phyloP scores from a whole-genome alignment of 2,113 vertebrate species.

The Miniopterus natalensis region DNA sequence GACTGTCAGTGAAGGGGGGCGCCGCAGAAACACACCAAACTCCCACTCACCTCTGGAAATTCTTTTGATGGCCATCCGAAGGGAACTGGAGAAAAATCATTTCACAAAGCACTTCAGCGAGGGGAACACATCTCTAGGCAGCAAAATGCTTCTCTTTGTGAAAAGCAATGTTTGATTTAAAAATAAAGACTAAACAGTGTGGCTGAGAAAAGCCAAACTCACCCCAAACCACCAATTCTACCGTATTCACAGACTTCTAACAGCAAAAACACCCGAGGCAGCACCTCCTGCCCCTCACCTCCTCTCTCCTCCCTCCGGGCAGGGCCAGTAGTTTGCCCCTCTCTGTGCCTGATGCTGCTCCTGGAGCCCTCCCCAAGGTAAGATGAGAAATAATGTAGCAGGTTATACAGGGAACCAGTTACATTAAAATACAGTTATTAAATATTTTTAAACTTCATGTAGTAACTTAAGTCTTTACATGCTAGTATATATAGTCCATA shows the following conservation, averaged over 20 bases:
- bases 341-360: neutral
- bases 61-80: neutral
- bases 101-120: neutral
- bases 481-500: neutral
- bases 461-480: neutral
- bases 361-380: neutral
- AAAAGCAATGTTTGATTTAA: neutral
- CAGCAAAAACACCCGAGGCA: neutral
- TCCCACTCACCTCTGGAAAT: neutral
- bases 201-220: neutral
- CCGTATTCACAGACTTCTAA: neutral
- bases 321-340: neutral
- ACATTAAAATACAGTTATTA: neutral
- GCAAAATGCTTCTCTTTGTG: neutral
- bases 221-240: neutral
- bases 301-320: neutral
- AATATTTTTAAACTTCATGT: neutral
- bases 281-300: too few species aligned
- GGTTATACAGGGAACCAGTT: neutral
- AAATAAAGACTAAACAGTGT: neutral
- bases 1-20: neutral
- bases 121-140: neutral
- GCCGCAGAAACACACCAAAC: neutral
- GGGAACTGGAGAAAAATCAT: neutral
- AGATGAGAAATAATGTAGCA: neutral